These are phyloP conservation scores for Neodiprion pinetum DNA, from an alignment of 1,140 invertebrate species.

Conservation along the genomic window DNA sequence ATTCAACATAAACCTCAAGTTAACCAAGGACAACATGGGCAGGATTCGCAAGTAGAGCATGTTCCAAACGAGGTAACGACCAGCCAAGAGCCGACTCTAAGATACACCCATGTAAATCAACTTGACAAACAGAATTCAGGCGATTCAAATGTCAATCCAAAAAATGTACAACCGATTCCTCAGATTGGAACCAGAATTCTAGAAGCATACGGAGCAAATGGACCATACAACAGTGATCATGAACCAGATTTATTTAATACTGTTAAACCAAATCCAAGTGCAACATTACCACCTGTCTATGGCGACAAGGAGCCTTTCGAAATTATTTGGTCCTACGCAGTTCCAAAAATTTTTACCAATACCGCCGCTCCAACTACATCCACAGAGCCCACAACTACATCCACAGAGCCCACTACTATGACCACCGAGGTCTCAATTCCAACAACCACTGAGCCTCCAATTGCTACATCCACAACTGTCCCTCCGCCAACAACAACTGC, in stretches of 20 bases:
- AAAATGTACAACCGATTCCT: conserved; percentile 9
- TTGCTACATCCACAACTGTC: conserved; percentile 12
- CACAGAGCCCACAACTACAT: conserved; percentile 6
- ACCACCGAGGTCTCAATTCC: conserved; percentile 1
- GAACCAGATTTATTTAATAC: conserved; percentile 37
- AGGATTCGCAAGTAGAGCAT: no score
- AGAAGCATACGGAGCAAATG: conserved; percentile 48
- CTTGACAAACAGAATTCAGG: no score
- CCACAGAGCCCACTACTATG: conserved; percentile 15
- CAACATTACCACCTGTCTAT: conserved; percentile 34
- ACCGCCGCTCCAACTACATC: conserved; percentile 25
- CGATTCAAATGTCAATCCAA: not conserved
- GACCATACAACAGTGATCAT: conserved; percentile 36
- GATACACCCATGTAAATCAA: no score
- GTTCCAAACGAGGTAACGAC: no score
- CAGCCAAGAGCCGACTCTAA: no score
- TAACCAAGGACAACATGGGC: no score
- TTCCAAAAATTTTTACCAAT: conserved; percentile 31
- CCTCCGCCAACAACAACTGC: conserved; percentile 40
- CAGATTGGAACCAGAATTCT: conserved; percentile 37
- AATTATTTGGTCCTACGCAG: conserved; percentile 19
- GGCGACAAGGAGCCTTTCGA: conserved; percentile 42
- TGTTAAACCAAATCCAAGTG: conserved; percentile 44
- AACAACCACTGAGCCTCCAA: not conserved
- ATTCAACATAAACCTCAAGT: no score